Conservation (phyloP, 2,797 vertebrate species). For the Dallia pectoralis region DNA sequence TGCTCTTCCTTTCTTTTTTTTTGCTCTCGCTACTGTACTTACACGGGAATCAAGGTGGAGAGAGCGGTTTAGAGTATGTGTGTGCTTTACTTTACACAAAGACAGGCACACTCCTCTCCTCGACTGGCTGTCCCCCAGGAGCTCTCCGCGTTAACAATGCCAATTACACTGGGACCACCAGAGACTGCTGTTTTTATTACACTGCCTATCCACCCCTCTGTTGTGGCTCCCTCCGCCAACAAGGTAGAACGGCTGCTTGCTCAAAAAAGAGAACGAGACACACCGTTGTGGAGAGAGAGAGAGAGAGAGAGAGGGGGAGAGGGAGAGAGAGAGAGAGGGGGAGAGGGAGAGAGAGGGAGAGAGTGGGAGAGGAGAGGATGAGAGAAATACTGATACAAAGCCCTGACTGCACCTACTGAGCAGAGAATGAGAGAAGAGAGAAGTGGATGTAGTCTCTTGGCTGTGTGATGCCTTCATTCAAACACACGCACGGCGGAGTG, state of each 20-base stretch:
- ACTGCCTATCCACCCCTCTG: constrained; percentile 61
- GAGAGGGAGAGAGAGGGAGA: constrained; percentile 27
- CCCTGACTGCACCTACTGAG: background rate
- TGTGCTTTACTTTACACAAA: constrained; percentile 80
- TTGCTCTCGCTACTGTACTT: constrained; percentile 34
- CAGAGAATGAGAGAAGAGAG: constrained; percentile 44
- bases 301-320: background rate
- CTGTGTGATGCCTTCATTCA: constrained; percentile 69
- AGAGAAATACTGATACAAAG: background rate
- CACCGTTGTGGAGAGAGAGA: constrained; percentile 26
- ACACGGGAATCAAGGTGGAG: constrained; percentile 70
- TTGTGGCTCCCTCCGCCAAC: constrained; percentile 66
- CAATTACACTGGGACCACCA: constrained; percentile 82
- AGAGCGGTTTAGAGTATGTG: constrained; percentile 57
- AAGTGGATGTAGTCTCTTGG: constrained; percentile 66
- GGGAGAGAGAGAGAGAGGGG: background rate
- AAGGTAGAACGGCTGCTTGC: constrained; percentile 60
- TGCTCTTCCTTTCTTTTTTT: constrained; percentile 61
- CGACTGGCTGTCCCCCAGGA: constrained; percentile 74
- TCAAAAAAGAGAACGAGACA: constrained; percentile 43
- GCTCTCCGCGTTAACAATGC: constrained; percentile 81
- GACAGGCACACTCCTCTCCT: constrained; percentile 57
- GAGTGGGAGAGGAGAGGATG: constrained; percentile 4
- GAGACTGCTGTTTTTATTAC: constrained; percentile 83
- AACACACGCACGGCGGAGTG: constrained; percentile 17